Percentiles rank a stretch among this genome's conserved stretches.
phyloP scores from a whole-genome alignment of 2,888 invertebrate genomes.

The Amorpha juglandis region DNA sequence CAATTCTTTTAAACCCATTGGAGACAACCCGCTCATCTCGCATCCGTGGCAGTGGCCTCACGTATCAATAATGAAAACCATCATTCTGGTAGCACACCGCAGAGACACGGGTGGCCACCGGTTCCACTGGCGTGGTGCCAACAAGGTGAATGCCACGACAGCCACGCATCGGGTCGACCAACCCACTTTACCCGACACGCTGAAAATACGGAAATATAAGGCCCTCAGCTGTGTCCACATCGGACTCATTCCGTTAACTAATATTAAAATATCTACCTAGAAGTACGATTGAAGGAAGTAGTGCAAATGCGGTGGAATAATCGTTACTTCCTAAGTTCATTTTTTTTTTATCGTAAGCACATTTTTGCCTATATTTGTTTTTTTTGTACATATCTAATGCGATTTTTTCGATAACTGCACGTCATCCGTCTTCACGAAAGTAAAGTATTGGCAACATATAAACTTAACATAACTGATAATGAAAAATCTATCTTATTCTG shows the following conservation, averaged over 20 bases:
- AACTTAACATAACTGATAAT: no score
- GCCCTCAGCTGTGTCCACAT: slow-evolving; percentile 32
- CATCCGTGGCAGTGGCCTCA: slow-evolving; percentile 18
- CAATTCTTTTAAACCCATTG: not conserved
- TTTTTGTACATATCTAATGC: no score
- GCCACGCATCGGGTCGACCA: slow-evolving; percentile 69
- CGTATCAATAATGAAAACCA: slow-evolving; percentile 40
- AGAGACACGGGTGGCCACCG: slow-evolving; percentile 37
- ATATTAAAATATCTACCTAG: not conserved
- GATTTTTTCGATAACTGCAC: not conserved
- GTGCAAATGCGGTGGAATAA: no score
- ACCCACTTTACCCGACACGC: slow-evolving; percentile 75
- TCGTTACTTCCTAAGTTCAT: no score
- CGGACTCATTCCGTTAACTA: no score
- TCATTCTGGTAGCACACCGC: slow-evolving; percentile 38
- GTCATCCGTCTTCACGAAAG: not conserved
- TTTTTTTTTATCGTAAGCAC: no score
- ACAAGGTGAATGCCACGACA: slow-evolving; percentile 83
- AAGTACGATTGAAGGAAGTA: not conserved
- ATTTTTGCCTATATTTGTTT: no score
- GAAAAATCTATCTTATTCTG: no score
- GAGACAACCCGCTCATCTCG: not conserved
- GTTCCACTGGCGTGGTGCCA: slow-evolving; percentile 68
- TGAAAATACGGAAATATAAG: slow-evolving; percentile 62
- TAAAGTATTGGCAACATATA: no score